Conservation (phyloP, 2,888 invertebrate genomes). For the Phrixothrix hirtus region DNA sequence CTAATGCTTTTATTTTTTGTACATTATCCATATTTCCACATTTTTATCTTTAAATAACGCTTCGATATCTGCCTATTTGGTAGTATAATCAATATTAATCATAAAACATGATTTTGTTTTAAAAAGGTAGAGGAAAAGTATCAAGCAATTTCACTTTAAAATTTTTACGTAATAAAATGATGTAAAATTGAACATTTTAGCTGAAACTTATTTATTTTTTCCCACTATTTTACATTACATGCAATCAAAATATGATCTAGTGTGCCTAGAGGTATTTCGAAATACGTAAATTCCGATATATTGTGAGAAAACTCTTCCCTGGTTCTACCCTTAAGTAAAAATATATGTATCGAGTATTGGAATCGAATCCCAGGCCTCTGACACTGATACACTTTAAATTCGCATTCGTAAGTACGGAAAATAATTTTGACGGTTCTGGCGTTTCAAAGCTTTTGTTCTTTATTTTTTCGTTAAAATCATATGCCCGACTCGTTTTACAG, state of each 20-base stretch:
- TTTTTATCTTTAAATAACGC: not conserved
- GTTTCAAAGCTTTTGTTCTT: conserved; percentile 38
- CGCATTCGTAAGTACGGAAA: conserved; percentile 52
- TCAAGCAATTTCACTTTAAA: not conserved
- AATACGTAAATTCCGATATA: conserved; percentile 57
- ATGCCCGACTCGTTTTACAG: not conserved
- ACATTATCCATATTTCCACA: not conserved
- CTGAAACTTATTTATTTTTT: conserved; percentile 29
- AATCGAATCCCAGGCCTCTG: conserved; percentile 53
- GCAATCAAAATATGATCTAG: conserved; percentile 55
- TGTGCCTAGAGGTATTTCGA: conserved; percentile 54
- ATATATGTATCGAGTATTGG: conserved; percentile 57
- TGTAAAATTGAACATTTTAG: conserved; percentile 7
- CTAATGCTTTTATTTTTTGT: too few species aligned
- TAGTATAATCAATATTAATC: too few species aligned
- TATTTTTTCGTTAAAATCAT: conserved; percentile 11
- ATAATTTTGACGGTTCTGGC: conserved; percentile 43
- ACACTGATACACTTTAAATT: conserved; percentile 56
- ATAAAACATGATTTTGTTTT: too few species aligned
- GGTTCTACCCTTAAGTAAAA: conserved; percentile 56
- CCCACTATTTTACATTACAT: conserved; percentile 38
- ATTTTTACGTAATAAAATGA: conserved; percentile 2
- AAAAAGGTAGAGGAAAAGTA: not conserved
- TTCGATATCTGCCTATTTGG: not conserved
- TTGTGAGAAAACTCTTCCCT: conserved; percentile 47